Base-by-base conservation (phyloP, 2,113 vertebrate species). In the Ailuropoda melanoleuca region DNA sequence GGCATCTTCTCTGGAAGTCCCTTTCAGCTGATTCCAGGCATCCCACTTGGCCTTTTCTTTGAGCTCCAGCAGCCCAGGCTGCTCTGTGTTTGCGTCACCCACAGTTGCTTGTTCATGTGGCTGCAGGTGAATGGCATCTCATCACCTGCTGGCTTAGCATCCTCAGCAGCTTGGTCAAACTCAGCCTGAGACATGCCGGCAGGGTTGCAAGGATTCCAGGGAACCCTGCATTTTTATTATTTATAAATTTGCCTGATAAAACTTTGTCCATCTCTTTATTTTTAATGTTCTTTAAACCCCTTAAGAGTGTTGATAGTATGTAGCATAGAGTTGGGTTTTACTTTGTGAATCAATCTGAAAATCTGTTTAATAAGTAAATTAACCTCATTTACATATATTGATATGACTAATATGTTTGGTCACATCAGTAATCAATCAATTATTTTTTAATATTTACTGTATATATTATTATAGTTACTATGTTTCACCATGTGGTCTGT, bases 21-120 rank as follows among this genome's bases (percentile, higher is more conserved):
- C 99, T 99, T 99, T 99, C 97, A 99, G 98, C 17, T 97, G 96
- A 26, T 98, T 99, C 99, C 99, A 99, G 74, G 99, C 99, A 78
- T 99, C 99, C 99, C 99, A 99, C 97, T 99, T 99, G 70, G 99
- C 99, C 98, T 99, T 99, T 50, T 99, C 99, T 96, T 99, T 99
- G 97, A 99, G 99, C 96, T 99, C 99, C 60, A 99, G 82, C 98
- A 99, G 99, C 39, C 99, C 99, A 0, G 99, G 99, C 21, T 99
- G 99, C 4, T 98, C 99, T 95, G 99, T 99, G 98, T 99, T 99
- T 86, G 99, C 95, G 1, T 99, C 99, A 6, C 99, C 99, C 97
- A 99, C 99, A 1, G 99, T 99, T 39, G 98, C 99, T 98, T 99
- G 99, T 53, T 99, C 99, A 98, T 98, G 96, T 99, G 98, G 58